These are phyloP conservation scores for Galerucella calmariensis DNA, from an alignment of 2,888 invertebrate genomes.

Conservation along the genomic window DNA sequence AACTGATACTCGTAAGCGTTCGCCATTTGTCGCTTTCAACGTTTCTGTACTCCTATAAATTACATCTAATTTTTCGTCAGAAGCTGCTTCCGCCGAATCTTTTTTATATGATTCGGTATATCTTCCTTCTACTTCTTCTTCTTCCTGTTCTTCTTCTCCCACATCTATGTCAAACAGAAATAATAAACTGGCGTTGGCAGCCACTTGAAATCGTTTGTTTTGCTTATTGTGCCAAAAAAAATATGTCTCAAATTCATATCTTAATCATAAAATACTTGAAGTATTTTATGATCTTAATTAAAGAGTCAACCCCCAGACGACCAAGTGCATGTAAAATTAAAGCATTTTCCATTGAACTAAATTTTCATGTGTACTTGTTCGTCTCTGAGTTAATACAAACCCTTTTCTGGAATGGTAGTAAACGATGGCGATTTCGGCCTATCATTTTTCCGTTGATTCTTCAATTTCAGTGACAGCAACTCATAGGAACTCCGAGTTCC, in stretches of 20 bases:
- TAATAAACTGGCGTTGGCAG: too few species aligned
- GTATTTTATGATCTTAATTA: too few species aligned
- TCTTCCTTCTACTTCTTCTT: not conserved
- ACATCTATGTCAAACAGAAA: not conserved
- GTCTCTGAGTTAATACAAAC: not conserved
- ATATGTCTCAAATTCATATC: too few species aligned
- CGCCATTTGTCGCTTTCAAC: not conserved
- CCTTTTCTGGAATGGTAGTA: not conserved
- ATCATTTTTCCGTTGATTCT: not conserved
- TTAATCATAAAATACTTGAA: too few species aligned
- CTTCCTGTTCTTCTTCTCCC: not conserved
- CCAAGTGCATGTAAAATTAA: too few species aligned
- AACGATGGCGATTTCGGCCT: not conserved
- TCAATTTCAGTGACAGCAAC: slow-evolving; percentile 43
- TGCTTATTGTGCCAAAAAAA: too few species aligned
- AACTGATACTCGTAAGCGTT: not conserved
- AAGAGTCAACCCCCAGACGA: too few species aligned
- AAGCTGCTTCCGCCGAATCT: not conserved
- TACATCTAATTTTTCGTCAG: not conserved
- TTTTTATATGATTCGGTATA: not conserved
- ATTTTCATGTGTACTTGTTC: too few species aligned
- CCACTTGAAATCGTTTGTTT: too few species aligned
- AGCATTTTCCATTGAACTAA: too few species aligned
- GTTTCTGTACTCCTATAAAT: not conserved
- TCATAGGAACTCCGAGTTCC: slow-evolving; percentile 51